These are phyloP conservation scores for Drosophila erecta DNA, from an alignment of 1,140 invertebrate genomes.

Conservation along the genomic window DNA sequence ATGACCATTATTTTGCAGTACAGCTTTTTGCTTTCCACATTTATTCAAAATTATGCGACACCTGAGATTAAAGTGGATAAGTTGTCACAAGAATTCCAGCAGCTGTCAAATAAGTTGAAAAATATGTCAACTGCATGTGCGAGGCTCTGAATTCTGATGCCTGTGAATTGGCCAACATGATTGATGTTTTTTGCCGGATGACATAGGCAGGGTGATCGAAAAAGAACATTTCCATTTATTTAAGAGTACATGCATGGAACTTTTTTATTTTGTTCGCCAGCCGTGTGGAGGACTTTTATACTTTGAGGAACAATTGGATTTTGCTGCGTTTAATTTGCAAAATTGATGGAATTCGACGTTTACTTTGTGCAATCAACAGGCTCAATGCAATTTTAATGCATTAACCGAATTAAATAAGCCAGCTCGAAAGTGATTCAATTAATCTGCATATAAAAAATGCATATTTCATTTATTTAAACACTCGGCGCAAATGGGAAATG, in stretches of 20 bases:
- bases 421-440: slow-evolving; percentile 43
- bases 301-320: slow-evolving; percentile 11
- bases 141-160: neutral
- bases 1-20: slow-evolving; percentile 15
- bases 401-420: slow-evolving; percentile 32
- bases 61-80: slow-evolving; percentile 50
- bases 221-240: slow-evolving; percentile 19
- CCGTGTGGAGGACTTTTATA: slow-evolving; percentile 4
- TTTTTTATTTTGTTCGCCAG: neutral
- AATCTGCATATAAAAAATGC: slow-evolving; percentile 36
- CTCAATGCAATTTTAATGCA: slow-evolving; percentile 43
- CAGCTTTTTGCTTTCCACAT: slow-evolving; percentile 25
- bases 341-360: slow-evolving; percentile 28
- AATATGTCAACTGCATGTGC: slow-evolving; percentile 48
- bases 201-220: neutral
- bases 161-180: slow-evolving; percentile 50
- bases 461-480: slow-evolving; percentile 9
- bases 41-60: slow-evolving; percentile 52
- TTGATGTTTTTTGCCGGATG: slow-evolving; percentile 20
- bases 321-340: slow-evolving; percentile 16
- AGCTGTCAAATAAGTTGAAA: slow-evolving; percentile 56
- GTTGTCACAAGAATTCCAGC: slow-evolving; percentile 41
- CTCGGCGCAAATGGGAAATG: slow-evolving; percentile 25
- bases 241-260: slow-evolving; percentile 1
- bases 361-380: slow-evolving; percentile 44